These are phyloP conservation scores for Potamilus streckersoni DNA, from an alignment of 1,140 invertebrate species.

Conservation along the genomic window DNA sequence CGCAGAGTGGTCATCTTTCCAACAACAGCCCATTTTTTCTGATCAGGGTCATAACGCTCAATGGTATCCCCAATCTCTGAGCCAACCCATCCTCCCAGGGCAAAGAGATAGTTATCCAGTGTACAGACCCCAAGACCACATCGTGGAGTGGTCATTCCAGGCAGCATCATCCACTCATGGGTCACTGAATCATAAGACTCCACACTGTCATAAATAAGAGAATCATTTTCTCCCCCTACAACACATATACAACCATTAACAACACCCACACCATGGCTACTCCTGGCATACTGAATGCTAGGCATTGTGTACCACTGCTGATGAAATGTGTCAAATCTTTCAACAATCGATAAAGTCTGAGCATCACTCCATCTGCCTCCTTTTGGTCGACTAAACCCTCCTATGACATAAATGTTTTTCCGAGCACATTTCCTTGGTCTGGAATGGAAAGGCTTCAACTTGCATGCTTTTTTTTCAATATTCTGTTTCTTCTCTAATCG, in stretches of 20 bases:
- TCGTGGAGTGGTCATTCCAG: constrained; percentile 80
- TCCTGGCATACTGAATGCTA: constrained; percentile 36
- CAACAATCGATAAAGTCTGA: constrained; percentile 42
- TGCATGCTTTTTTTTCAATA: not conserved
- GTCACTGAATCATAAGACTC: constrained; percentile 86
- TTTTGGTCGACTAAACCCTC: constrained; percentile 42
- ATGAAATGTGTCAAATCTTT: constrained; percentile 46
- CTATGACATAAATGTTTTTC: constrained; percentile 71
- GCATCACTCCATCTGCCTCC: constrained; percentile 68
- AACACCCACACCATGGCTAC: constrained; percentile 43
- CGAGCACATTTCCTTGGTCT: constrained; percentile 44
- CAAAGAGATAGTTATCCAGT: constrained; percentile 86
- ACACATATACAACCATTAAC: constrained; percentile 46
- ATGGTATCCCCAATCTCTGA: constrained; percentile 89
- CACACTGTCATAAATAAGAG: constrained; percentile 87
- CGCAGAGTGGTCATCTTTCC: constrained; percentile 81
- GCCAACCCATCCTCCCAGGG: constrained; percentile 92
- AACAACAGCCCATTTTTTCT: constrained; percentile 80
- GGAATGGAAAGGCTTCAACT: constrained; percentile 21
- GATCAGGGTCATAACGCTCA: constrained; percentile 85
- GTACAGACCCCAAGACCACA: constrained; percentile 91
- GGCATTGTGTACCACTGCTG: constrained; percentile 41
- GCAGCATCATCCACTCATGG: constrained; percentile 72
- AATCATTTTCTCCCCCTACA: constrained; percentile 75
- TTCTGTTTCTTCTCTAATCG: constrained; percentile 11